Base-by-base conservation (phyloP, 2,113 vertebrate species). In the Myotis brandtii region DNA sequence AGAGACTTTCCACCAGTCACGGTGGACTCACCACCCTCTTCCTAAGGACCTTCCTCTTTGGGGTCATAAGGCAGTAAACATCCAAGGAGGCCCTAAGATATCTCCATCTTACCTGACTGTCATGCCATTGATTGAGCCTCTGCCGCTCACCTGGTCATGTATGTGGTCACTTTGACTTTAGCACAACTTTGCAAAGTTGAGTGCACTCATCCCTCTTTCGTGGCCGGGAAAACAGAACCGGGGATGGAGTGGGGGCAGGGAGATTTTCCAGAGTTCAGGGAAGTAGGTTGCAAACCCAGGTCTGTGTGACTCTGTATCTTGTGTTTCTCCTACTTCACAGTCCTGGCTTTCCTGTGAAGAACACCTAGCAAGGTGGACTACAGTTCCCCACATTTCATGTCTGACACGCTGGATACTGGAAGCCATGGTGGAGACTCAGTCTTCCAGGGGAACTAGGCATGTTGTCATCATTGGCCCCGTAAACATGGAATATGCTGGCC, bases 311-410 rank as follows among this genome's bases (percentile, higher is more conserved):
- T 73, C 86, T 50, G 50, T 46, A 17, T 70, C 50, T 50, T 75
- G 23, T 20, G 2, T 27, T 4, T 14, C 54, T 37, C 7, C n/a
- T 43, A 9, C 34, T 62, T 6, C 25, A 77, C 25, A 27, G 2
- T n/a, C 30, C 32, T 40, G 23, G 37, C 48, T 86, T 70, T 80
- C 34, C 34, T 56, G 34, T 77, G 75, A 83, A 40, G 66, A 77
- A 59, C 21, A 17, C 40, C 17, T 2, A 2, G 6, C 23, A 21
- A 23, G 20, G n/a, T 12, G 1, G 9, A 50, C 1, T 1, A 25
- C 12, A 1, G 0, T 8, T 27, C 18, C n/a, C 64, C 46, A 2
- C 23, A 6, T 10, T n/a, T 27, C 5, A 27, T 27, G 54, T 64
- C 40, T 64, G 25, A 12, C n/a, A 54, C 4, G 2, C 43, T 40